A percentile compares a stretch with the other conserved stretches of the same genome.
Evolutionary conservation across 2,888 invertebrate species (phyloP).

Genomic region (Pristionchus fissidentatus): DNA sequence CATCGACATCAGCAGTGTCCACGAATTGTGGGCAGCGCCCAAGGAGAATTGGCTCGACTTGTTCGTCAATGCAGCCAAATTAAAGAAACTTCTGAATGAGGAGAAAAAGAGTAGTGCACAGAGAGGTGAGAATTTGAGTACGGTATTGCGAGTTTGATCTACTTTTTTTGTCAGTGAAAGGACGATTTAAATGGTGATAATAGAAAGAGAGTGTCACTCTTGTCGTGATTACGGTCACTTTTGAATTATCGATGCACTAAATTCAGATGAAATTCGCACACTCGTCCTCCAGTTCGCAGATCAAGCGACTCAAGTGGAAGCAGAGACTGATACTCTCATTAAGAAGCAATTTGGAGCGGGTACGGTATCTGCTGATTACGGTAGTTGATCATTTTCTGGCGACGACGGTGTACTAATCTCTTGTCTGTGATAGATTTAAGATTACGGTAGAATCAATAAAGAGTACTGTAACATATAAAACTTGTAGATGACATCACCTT

Average conservation of each 20-base stretch:
- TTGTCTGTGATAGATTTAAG: not conserved
- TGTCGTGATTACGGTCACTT: not conserved
- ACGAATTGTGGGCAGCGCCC: conserved; percentile 46
- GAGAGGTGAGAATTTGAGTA: conserved; percentile 7
- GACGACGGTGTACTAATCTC: not conserved
- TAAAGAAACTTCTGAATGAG: conserved; percentile 30
- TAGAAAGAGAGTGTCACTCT: no score
- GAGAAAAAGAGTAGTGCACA: conserved; percentile 1
- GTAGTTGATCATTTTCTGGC: not conserved
- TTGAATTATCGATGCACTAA: not conserved
- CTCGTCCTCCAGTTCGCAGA: conserved; percentile 53
- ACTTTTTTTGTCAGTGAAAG: not conserved
- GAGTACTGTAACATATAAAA: not conserved
- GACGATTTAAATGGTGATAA: not conserved
- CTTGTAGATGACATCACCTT: conserved; percentile 58
- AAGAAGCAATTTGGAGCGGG: conserved; percentile 46
- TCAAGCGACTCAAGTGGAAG: conserved; percentile 50
- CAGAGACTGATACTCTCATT: conserved; percentile 42
- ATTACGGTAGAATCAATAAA: not conserved
- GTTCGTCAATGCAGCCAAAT: conserved; percentile 8
- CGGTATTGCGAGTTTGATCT: not conserved
- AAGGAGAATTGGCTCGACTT: conserved; percentile 45
- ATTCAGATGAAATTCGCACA: conserved; percentile 42
- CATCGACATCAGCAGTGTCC: conserved; percentile 24
- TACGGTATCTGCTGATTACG: not conserved